Base-by-base conservation (phyloP, 1,140 invertebrate species). In the Drosophila repleta region DNA sequence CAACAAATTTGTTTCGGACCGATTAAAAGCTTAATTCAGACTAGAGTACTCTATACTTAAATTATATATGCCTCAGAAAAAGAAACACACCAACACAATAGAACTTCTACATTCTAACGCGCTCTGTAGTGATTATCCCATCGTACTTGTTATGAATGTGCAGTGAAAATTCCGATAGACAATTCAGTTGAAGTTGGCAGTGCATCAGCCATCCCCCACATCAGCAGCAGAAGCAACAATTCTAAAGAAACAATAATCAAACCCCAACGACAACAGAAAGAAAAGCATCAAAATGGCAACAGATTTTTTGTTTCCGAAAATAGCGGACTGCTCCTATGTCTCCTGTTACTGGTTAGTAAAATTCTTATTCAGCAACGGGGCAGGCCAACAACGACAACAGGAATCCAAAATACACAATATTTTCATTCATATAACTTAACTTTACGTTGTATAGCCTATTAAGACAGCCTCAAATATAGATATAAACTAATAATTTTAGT, bases 291-390 rank as follows among this genome's bases (percentile, higher is more conserved):
- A 85, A 67, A 91, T 91, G 90, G 79, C 77, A 56, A 91, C 90
- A 69, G 90, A 91, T 56, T 82, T 91, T 70, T 61, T 91, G 43
- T 94, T 95, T 92, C 92, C 94, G 21, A 95, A 94, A 92, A 93
- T 93, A 87, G 90, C 93, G 53, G 94, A 95, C 68, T 95, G 94
- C 92, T 95, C 94, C 74, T 94, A 95, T 92, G 94, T 95, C 55
- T 95, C 94, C 73, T 95, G 94, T 92, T 95, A 95, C 92, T 95
- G 94, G 94, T 94, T 91, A 93, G 94, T 92, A 67, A 15, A 11
- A 1, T 4, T 15, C 26, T 18, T 18, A 10, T 24, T 11, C 21
- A 4, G 46, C 46, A 49, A 26, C 21, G 7, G 3, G 7, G 1
- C 29, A 24, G 2, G 2, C 8, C 2, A 29, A 29, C 29, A 29